A percentile compares a stretch with the other conserved stretches of the same genome.
phyloP scores from a whole-genome alignment of 2,797 vertebrate species.

The Pantherophis alleghaniensis region DNA sequence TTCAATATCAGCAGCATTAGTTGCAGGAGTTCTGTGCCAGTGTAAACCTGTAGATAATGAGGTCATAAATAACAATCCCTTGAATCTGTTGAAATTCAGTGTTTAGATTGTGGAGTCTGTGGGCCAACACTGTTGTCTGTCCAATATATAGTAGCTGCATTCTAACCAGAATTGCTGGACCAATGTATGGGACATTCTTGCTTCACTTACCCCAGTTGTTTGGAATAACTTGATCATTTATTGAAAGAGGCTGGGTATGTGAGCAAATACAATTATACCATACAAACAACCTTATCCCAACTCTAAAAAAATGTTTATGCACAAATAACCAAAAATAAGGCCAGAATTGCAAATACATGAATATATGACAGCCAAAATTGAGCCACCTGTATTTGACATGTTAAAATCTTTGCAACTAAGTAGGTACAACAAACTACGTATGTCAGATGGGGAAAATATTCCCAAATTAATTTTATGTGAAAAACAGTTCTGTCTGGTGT shows the following conservation, averaged over 20 bases:
- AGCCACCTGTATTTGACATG: neutral
- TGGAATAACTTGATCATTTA: neutral
- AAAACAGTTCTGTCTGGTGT: constrained; percentile 55
- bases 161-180: neutral
- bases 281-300: neutral
- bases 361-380: neutral
- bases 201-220: neutral
- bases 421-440: constrained; percentile 6
- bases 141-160: neutral
- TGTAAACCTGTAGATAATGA: neutral
- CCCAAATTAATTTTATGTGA: constrained; percentile 48
- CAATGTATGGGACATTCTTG: neutral
- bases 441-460: constrained; percentile 39
- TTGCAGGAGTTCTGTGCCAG: neutral
- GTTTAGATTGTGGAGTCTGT: neutral
- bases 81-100: neutral
- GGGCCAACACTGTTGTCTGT: neutral
- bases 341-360: neutral
- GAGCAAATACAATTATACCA: neutral
- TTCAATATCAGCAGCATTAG: neutral
- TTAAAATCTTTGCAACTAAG: neutral
- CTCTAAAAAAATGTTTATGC: neutral
- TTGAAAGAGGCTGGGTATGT: neutral
- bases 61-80: neutral
- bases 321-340: neutral